Percentiles rank a stretch among this genome's conserved stretches.
phyloP scores from a whole-genome alignment of 2,113 vertebrate genomes.

The Indri indri region DNA sequence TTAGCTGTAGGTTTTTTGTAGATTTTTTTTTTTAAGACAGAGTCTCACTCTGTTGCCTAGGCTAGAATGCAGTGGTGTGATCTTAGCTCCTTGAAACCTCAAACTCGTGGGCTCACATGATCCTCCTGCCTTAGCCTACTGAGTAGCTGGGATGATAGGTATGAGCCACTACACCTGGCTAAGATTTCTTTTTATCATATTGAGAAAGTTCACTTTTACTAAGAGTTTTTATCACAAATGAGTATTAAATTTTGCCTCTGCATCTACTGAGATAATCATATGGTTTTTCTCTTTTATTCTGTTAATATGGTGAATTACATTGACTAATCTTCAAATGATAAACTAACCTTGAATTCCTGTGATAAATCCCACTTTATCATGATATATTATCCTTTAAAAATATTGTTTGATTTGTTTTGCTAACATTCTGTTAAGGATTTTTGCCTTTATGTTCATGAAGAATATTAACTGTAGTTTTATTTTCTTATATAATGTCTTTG shows the following conservation, averaged over 20 bases:
- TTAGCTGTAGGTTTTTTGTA: neutral
- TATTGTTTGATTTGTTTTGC: neutral
- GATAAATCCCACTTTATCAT: neutral
- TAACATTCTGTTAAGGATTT: neutral
- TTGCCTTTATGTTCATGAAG: neutral
- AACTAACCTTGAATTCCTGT: neutral
- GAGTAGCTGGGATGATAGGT: too few species aligned
- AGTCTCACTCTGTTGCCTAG: too few species aligned
- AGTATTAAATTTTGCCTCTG: neutral
- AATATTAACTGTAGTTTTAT: neutral
- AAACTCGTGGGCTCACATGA: too few species aligned
- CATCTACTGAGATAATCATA: neutral
- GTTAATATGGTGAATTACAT: neutral
- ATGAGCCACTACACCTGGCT: too few species aligned
- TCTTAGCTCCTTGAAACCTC: too few species aligned
- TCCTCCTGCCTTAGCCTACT: too few species aligned
- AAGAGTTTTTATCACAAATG: neutral
- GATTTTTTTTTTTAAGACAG: neutral
- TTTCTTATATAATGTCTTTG: neutral
- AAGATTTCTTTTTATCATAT: neutral
- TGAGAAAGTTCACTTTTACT: neutral
- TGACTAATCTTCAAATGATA: neutral
- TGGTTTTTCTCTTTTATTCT: neutral
- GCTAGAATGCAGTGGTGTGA: too few species aligned
- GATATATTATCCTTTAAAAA: neutral